Evolutionary conservation across 2,113 vertebrate genomes (phyloP), one percentile per base, ranked within the genome.

Genomic region (Phoenicopterus ruber): DNA sequence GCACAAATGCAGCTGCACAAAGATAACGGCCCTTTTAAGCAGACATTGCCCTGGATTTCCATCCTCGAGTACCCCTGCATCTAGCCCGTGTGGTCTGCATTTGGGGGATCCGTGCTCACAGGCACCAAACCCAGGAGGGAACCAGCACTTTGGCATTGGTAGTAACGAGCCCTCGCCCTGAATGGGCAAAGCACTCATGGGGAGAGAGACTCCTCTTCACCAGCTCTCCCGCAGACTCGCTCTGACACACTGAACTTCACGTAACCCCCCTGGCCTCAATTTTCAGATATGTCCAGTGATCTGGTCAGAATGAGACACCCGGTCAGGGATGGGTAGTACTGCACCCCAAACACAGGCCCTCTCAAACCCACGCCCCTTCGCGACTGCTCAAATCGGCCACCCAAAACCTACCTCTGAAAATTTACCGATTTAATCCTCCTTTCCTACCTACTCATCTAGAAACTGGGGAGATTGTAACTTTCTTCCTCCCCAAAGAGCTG

Each of bases 1-100:
- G 1, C n/a, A 29, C 12, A 81, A 80, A 80, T 0, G 34, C 61
- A 52, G 18, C 84, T 36, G 65, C 61, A 46, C 50, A 59, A 38
- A 80, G 82, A 50, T 49, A 86, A 86, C 44, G 14, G 34, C 10
- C 2, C 66, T 82, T 44, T 54, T 2, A 31, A 42, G 85, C 71
- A 71, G 36, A 74, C 28, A 7, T 3, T 50, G 79, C 50, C 67
- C 82, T 67, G n/a, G 63, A 66, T 92, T 88, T 66, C 85, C 29
- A 57, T 9, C 73, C 46, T 5, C 1, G 0, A 13, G 25, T 3
- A 58, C 7, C 42, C 57, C 58, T 36, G 55, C 25, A 11, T 21
- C 32, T 2, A 69, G 70, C 34, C 57, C 20, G 0, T 0, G 14
- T 0, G 14, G 44, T 28, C 58, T 62, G 85, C 6, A 18, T 14